phyloP scores from a whole-genome alignment of 2,888 invertebrate species.

The Lasioglossum calceatum region DNA sequence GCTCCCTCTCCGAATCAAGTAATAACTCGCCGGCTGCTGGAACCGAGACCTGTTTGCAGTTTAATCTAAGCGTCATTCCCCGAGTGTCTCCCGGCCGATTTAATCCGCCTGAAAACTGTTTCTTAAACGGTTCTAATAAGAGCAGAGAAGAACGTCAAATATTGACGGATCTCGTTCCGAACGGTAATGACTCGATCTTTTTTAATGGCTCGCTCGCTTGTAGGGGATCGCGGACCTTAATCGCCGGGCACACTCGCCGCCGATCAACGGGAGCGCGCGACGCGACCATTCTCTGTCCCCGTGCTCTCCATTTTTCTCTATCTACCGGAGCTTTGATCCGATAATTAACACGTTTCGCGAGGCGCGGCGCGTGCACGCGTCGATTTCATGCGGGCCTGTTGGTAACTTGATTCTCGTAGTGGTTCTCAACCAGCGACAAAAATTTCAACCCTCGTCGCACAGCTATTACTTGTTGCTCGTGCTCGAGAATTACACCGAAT shows the following conservation, averaged over 20 bases:
- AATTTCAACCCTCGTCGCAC: neutral
- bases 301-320: neutral
- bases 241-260: neutral
- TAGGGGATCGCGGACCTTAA: neutral
- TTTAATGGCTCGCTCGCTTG: neutral
- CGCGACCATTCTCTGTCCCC: neutral
- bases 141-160: slow-evolving; percentile 8
- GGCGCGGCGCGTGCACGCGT: neutral
- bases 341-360: neutral
- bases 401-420: neutral
- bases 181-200: neutral
- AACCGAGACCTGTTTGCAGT: slow-evolving; percentile 41
- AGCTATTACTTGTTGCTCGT: neutral
- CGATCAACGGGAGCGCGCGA: neutral
- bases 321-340: neutral
- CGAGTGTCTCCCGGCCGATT: slow-evolving; percentile 3
- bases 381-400: neutral
- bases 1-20: slow-evolving; percentile 38
- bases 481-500: neutral
- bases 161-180: neutral
- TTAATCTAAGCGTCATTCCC: slow-evolving; percentile 28
- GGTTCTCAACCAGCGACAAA: neutral
- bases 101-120: neutral
- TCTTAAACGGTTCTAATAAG: slow-evolving; percentile 7
- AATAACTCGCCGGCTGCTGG: slow-evolving; percentile 24